Evolutionary conservation across 2,888 invertebrate genomes (phyloP), one percentile per base, ranked within the genome.

Genomic region (Clepsis dumicolana): DNA sequence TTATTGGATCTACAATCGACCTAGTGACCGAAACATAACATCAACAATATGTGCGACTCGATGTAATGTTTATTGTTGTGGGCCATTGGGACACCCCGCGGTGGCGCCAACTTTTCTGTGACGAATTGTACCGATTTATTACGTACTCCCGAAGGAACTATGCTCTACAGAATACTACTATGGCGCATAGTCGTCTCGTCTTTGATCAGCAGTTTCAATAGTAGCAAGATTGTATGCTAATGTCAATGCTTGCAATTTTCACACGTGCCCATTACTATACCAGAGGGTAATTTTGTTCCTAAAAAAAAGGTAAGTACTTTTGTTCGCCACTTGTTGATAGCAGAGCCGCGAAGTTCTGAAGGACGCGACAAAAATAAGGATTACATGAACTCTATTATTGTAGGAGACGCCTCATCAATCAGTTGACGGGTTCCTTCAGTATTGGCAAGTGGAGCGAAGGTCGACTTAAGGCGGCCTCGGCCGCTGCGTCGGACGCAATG

Each of bases 371-470:
- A 77, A 82, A 84, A 85, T 84, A 84, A 76, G 82, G 75, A 81
- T 84, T 80, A 81, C 80, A 77, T 78, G 75, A 74, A 75, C 75
- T 71, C 80, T 83, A 85, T 84, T 83, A 85, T 82, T 83, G 80
- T 80, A 78, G 74, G 77, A 75, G 72, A 78, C 81, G 77, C 80
- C 81, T 85, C 86, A 83, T 88, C 86, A 84, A 88, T 89, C 86
- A 87, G 77, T 83, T 83, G 86, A 78, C 85, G 72, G 82, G 83
- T 83, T 82, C 80, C 82, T 78, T 83, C 78, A 80, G 76, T 83
- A 85, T 85, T 85, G 87, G 86, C 88, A 83, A 80, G 78, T 71
- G 73, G 73, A 78, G 75, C 75, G 84, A 85, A 84, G 84, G 83
- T 79, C 84, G 73, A 57, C 62, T 59, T 70, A 68, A 68, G 74